Percentiles rank a stretch among this genome's conserved stretches.
Evolutionary conservation across 2,888 invertebrate genomes (phyloP).

Genomic region (Pterostichus madidus): DNA sequence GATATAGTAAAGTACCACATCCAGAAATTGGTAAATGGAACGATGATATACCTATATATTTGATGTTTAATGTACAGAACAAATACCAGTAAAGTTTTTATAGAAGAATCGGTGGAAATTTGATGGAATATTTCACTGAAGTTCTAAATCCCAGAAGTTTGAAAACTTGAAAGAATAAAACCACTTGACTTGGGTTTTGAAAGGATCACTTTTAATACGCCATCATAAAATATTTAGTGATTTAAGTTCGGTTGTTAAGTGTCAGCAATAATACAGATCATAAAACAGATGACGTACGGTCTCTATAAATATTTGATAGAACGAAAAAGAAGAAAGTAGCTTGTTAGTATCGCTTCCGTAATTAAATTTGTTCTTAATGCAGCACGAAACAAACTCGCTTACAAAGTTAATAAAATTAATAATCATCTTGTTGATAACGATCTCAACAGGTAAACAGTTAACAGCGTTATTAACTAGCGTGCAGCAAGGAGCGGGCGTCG

Average conservation of each 20-base stretch:
- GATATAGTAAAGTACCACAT: no score
- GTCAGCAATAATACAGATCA: conserved; percentile 19
- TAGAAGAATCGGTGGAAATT: neutral
- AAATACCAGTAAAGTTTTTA: neutral
- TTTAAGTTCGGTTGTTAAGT: conserved; percentile 35
- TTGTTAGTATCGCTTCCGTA: conserved; percentile 35
- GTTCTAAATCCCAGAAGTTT: neutral
- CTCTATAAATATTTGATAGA: neutral
- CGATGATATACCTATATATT: neutral
- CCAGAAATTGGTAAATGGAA: no score
- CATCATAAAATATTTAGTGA: conserved; percentile 39
- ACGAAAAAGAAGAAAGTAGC: neutral
- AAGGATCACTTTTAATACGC: conserved; percentile 2
- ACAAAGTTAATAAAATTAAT: conserved; percentile 49
- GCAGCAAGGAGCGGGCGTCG: neutral
- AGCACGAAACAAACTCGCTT: conserved; percentile 28
- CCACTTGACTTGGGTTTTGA: neutral
- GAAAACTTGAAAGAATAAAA: neutral
- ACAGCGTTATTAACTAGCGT: conserved; percentile 15
- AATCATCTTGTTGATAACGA: conserved; percentile 34
- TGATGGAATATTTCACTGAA: no score
- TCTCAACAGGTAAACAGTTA: conserved; percentile 47
- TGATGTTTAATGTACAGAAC: neutral
- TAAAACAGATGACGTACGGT: conserved; percentile 13
- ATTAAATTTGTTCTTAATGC: conserved; percentile 27